Conservation (phyloP, 2,797 vertebrate species). For the Iguana delicatissima region DNA sequence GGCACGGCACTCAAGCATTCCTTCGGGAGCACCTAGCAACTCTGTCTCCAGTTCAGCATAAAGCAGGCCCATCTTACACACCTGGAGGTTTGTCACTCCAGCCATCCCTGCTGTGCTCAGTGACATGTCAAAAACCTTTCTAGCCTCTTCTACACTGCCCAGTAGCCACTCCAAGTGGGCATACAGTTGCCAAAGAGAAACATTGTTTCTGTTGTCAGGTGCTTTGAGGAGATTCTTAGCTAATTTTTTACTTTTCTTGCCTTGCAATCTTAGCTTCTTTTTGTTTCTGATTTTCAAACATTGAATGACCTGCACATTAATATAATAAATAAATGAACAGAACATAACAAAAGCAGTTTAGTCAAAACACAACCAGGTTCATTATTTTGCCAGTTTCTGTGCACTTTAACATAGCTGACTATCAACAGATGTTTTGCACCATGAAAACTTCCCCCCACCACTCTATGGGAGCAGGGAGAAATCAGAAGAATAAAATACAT, state of each 20-base stretch:
- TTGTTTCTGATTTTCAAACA: conserved; percentile 85
- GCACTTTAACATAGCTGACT: background rate
- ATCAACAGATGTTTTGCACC: background rate
- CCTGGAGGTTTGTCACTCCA: conserved; percentile 78
- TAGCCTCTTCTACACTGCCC: conserved; percentile 89
- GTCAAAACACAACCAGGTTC: background rate
- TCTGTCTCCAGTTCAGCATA: conserved; percentile 92
- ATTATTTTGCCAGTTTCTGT: background rate
- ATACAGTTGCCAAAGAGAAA: conserved; percentile 91
- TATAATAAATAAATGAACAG: background rate
- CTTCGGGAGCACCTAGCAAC: conserved; percentile 51
- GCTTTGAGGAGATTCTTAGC: conserved; percentile 95
- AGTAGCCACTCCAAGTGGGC: conserved; percentile 94
- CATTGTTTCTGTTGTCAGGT: conserved; percentile 86
- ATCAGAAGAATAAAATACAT: background rate
- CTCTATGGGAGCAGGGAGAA: too few relatives aligned
- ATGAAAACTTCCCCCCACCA: background rate
- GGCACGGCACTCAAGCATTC: conserved; percentile 75
- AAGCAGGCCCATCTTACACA: conserved; percentile 89
- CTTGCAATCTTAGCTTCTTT: conserved; percentile 89
- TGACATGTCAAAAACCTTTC: conserved; percentile 92
- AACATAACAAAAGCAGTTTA: too few relatives aligned
- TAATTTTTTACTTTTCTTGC: conserved; percentile 91
- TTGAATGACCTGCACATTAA: conserved; percentile 83
- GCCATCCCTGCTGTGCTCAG: conserved; percentile 76